Evolutionary conservation across 2,797 vertebrate genomes (phyloP), one percentile per base, ranked within the genome.

Genomic region (Typhlichthys subterraneus): DNA sequence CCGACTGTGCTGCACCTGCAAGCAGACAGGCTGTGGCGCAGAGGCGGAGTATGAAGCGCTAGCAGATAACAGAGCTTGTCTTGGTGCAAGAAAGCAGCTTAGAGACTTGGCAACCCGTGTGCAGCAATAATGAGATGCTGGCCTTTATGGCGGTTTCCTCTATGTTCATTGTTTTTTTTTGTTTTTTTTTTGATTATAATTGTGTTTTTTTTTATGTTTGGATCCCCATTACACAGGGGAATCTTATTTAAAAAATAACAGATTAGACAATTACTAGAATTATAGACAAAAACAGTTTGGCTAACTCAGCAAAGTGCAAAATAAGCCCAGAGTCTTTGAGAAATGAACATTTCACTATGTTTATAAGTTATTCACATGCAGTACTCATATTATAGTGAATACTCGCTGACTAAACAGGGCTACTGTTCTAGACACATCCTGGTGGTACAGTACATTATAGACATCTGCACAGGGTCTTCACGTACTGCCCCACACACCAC

Each of bases 41-140:
- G 92, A 91, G 89, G 89, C 90, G 90, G 93, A 89, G 92, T 88
- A 91, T 85, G 89, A 91, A 92, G 92, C 75, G 89, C 89, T 93
- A 93, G 93, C 89, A 85, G 85, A 76, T 71, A 85, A 76, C 59
- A 38, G 33, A 68, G 78, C 77, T 72, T 67, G 61, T 67, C 13
- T 31, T 1, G 56, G 64, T 54, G 53, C 61, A 57, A 65, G 74
- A 70, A 72, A 73, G 65, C 56, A 51, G 77, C 91, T 93, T 90
- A 87, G 93, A 93, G 94, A 92, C 94, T 89, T 94, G 94, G 92
- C 93, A 94, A 95, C 92, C 88, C 85, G 92, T 92, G 46, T 59
- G 23, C 23, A 23, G 23, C 23, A 23, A 23, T 23, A 23, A 23
- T 23, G 23, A 23, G 23, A 23, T 23, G 23, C 23, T 23, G 23